Evolutionary conservation across 2,888 invertebrate genomes (phyloP), one percentile per base, ranked within the genome.

Genomic region (Hybos culiciformis): DNA sequence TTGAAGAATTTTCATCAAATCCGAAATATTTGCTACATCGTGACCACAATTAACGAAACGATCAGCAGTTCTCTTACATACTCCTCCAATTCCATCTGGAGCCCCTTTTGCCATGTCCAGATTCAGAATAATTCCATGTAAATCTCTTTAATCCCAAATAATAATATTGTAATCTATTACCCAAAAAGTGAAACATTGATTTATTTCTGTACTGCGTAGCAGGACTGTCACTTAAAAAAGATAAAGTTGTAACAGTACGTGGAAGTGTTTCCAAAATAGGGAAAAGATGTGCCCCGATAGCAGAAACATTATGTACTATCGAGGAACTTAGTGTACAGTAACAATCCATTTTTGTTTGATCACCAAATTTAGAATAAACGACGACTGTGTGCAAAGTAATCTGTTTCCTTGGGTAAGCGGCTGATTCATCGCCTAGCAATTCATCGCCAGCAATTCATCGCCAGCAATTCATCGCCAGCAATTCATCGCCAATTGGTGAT

Each of bases 151-250:
- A 24, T 14, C 17, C 14, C 4, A 18, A 11, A 15, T 23, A 39
- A 39, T 23, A 26, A 26, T 12, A 7, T 20, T 29, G 7, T 6
- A 39, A 14, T 19, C 18, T 3, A 17, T n/a, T 29, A n/a, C 11
- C 39, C n/a, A 39, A 12, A 17, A 39, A n/a, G n/a, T 29, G 29
- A 12, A 29, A 39, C 39, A 39, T 39, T 4, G 29, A 18, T 23
- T 39, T 37, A n/a, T 43, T 37, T 19, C 38, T 37, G 14, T 43
- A 43, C 21, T 43, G 43, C 6, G 43, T 39, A 38, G 39, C 36
- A 39, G 38, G 43, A 18, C 43, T 21, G 24, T 42, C 37, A 36
- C 34, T 34, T n/a, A 42, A 21, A 36, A 42, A 42, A 36, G 36
- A 37, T 11, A 36, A 18, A 7, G 36, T 19, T 14, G 36, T 24